Conservation (phyloP, 2,797 vertebrate species). For the Fistularia commersonii region DNA sequence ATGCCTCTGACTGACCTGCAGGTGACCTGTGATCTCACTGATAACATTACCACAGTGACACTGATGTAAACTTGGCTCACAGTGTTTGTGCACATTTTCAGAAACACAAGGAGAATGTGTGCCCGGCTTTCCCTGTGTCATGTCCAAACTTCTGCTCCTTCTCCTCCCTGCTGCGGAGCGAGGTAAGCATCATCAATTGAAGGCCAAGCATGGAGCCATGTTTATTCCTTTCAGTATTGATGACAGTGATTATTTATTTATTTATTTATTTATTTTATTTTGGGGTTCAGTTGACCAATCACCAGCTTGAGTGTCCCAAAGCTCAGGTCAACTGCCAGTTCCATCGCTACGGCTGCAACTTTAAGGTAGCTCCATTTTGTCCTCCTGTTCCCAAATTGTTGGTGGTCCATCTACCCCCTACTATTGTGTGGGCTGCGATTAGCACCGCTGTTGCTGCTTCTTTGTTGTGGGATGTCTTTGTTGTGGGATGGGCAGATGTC, state of each 20-base stretch:
- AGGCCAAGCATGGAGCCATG: too few species aligned
- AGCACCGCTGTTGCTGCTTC: too few species aligned
- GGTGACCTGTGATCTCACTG: slow-evolving; percentile 45
- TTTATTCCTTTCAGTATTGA: too few species aligned
- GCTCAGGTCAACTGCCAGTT: slow-evolving; percentile 95
- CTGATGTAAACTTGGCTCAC: neutral
- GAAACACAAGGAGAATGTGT: slow-evolving; percentile 95
- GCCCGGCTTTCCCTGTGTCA: slow-evolving; percentile 88
- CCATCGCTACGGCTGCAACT: slow-evolving; percentile 91
- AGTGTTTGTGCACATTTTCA: slow-evolving; percentile 48
- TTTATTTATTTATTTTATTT: too few species aligned
- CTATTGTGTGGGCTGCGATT: too few species aligned
- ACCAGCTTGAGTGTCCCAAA: slow-evolving; percentile 97
- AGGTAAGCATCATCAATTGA: slow-evolving; percentile 74
- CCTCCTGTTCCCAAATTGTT: too few species aligned
- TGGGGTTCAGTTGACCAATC: slow-evolving; percentile 85
- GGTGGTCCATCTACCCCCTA: too few species aligned
- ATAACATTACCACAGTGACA: neutral
- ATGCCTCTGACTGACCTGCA: slow-evolving; percentile 83
- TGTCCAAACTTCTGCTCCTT: slow-evolving; percentile 96
- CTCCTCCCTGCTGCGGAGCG: slow-evolving; percentile 86
- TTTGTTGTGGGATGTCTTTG: too few species aligned
- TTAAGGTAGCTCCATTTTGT: slow-evolving; percentile 76
- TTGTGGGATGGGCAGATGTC: too few species aligned
- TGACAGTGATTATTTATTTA: too few species aligned